These are phyloP conservation scores for Drosophila neotestacea DNA, from an alignment of 2,888 invertebrate species.

Conservation along the genomic window DNA sequence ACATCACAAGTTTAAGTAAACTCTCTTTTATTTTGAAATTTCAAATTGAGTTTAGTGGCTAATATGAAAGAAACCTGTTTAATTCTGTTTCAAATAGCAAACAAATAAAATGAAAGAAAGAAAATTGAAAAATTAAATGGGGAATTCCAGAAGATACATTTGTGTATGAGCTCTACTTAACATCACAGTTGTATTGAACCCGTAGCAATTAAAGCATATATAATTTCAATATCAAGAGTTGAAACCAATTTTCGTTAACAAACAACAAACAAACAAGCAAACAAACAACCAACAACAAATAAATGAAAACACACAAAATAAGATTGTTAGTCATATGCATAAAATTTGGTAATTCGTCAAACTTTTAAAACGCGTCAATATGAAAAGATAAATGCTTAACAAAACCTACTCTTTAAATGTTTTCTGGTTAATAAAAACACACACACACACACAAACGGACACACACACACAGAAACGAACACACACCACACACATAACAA, in stretches of 20 bases:
- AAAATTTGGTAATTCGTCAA: slow-evolving; percentile 29
- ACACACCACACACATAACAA: too few species aligned
- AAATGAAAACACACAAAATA: slow-evolving; percentile 12
- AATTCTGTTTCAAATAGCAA: slow-evolving; percentile 6
- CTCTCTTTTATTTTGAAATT: slow-evolving; percentile 13
- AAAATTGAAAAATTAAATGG: background rate
- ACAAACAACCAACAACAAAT: background rate
- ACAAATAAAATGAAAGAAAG: too few species aligned
- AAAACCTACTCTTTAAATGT: slow-evolving; percentile 36
- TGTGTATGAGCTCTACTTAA: slow-evolving; percentile 15
- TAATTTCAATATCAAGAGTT: slow-evolving; percentile 10
- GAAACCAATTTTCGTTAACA: slow-evolving; percentile 10
- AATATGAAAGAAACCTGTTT: slow-evolving; percentile 12
- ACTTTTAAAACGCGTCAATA: slow-evolving; percentile 25
- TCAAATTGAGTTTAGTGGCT: slow-evolving; percentile 10
- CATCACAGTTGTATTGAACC: slow-evolving; percentile 20
- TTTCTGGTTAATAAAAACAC: slow-evolving; percentile 48
- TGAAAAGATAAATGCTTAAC: slow-evolving; percentile 35
- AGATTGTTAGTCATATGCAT: slow-evolving; percentile 35
- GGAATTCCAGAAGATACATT: background rate
- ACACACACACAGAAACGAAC: too few species aligned
- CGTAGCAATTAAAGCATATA: slow-evolving; percentile 22
- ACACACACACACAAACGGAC: background rate
- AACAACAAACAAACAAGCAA: background rate
- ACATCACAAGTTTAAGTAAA: slow-evolving; percentile 1